Base-by-base conservation (phyloP, 2,888 invertebrate genomes). In the Temnothorax rugatulus region DNA sequence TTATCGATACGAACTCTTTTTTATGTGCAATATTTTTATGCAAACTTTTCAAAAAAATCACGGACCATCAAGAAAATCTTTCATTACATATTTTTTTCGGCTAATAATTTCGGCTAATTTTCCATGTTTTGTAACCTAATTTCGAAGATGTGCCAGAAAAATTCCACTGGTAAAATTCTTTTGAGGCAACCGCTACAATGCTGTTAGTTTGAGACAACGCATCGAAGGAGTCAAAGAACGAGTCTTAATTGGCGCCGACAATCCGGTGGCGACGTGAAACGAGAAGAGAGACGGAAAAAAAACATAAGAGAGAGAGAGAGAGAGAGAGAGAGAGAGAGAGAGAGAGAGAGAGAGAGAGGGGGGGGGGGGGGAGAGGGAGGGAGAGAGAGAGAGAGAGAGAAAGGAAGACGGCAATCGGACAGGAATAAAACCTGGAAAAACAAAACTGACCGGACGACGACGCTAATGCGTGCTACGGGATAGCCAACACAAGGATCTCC, bases 401-500 rank as follows among this genome's bases (percentile, higher is more conserved):
- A 64, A 82, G 59, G 25, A 69, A 18, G 52, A 66, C 13, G 21
- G 54, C 59, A 38, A 64, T 52, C 57, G 69, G 41, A 69, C 54
- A 25, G 69, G 69, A 81, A 71, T 81, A 81, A 81, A 54, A 34
- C 57, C 11, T 41, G 63, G 77, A 85, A 82, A 85, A 88, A 87
- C 75, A 83, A 87, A 84, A 87, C 73, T 79, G 86, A 71, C 77
- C 29, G 84, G 66, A 81, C 71, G 83, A 75, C 68, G 83, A 75
- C 76, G 86, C 82, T 86, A 88, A 88, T 89, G 89, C 86, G 84
- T 86, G 87, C 88, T 73, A 83, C 86, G 85, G 44, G 50, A 38
- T 69, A 83, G 81, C 84, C 87, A 83, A 88, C 86, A 85, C 85
- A 81, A 44, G 71, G 85, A 84, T 85, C 86, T 84, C 86, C 84